Percentiles rank a stretch among this genome's conserved stretches.
phyloP scores from a whole-genome alignment of 2,797 vertebrate genomes.

The Microhierax caerulescens region DNA sequence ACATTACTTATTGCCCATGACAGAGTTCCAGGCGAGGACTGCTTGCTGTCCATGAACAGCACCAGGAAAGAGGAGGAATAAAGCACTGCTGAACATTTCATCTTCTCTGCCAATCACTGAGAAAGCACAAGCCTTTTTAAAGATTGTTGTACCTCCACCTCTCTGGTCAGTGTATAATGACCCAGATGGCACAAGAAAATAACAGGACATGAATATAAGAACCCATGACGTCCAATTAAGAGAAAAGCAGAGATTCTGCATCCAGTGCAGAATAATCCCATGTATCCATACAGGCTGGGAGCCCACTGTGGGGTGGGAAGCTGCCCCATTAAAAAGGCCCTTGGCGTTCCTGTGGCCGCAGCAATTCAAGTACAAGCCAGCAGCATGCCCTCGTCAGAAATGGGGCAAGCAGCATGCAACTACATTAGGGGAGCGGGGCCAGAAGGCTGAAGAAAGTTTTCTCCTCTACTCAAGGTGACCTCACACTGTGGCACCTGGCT shows the following conservation, averaged over 20 bases:
- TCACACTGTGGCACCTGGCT: neutral
- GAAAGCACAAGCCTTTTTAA: neutral
- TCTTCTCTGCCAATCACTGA: neutral
- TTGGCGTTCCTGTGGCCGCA: fast-evolving
- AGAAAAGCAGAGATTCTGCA: neutral
- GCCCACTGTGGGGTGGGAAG: neutral
- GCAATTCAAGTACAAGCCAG: neutral
- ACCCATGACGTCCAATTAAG: neutral
- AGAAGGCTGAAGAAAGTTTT: neutral
- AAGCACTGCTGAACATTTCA: neutral
- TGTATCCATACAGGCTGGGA: neutral
- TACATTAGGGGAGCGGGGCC: neutral
- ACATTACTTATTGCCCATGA: neutral
- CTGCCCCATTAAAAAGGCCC: neutral
- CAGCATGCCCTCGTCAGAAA: neutral
- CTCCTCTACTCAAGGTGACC: neutral
- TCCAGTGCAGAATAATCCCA: neutral
- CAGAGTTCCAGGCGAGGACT: neutral
- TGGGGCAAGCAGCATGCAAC: neutral
- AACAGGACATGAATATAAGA: fast-evolving
- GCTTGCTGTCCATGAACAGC: neutral
- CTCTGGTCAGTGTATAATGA: neutral
- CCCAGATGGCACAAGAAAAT: neutral
- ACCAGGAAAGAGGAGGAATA: neutral
- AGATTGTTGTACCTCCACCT: neutral